A percentile compares a stretch with the other conserved stretches of the same genome.
phyloP scores from a whole-genome alignment of 2,113 vertebrate genomes.

The Ahaetulla prasina region DNA sequence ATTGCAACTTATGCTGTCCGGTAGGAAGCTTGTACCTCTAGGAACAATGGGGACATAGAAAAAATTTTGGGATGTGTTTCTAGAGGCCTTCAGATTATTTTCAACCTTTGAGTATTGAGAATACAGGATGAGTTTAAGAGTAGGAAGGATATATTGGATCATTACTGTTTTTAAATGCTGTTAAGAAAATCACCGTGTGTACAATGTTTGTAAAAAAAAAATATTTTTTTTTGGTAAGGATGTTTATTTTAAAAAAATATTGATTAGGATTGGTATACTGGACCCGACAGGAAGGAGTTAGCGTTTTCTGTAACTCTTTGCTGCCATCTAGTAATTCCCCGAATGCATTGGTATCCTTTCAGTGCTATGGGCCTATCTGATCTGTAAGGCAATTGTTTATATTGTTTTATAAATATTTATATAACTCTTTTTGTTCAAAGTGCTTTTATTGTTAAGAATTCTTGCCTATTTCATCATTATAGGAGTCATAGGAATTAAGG shows the following conservation, averaged over 20 bases:
- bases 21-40: neutral
- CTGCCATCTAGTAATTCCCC: neutral
- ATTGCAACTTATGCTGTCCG: neutral
- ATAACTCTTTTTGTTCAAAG: neutral
- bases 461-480: neutral
- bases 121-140: conserved; percentile 28
- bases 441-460: neutral
- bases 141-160: conserved; percentile 19
- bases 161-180: conserved; percentile 55
- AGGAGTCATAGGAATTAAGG: neutral
- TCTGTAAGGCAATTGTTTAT: conserved; percentile 1
- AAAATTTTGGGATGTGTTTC: conserved; percentile 26
- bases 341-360: conserved; percentile 37
- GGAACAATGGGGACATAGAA: conserved; percentile 44
- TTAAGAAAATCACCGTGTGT: conserved; percentile 61
- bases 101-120: conserved; percentile 53
- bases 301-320: neutral
- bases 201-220: conserved; percentile 51
- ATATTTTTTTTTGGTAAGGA: conserved; percentile 31
- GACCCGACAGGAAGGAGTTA: neutral
- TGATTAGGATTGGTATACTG: neutral
- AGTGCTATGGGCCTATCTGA: neutral
- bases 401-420: neutral
- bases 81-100: conserved; percentile 52
- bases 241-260: conserved; percentile 52